Percentiles rank a stretch among this genome's conserved stretches.
phyloP scores from a whole-genome alignment of 2,113 vertebrate species.

The Chionomys nivalis region DNA sequence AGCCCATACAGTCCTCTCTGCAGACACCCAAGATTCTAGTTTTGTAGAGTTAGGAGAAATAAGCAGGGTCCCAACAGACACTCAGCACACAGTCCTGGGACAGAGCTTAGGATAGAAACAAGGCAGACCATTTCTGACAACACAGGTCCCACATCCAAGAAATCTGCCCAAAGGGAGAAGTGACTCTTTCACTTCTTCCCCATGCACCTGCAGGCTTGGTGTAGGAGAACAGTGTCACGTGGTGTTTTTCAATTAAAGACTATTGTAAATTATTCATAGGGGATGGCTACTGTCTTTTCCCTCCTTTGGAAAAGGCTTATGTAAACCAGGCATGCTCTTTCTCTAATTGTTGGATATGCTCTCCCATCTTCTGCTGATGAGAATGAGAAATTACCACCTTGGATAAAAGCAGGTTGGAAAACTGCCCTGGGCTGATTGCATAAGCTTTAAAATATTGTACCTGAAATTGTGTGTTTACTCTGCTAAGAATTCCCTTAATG shows the following conservation, averaged over 20 bases:
- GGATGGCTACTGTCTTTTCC: background rate
- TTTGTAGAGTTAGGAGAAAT: background rate
- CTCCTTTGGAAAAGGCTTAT: background rate
- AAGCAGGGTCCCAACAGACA: background rate
- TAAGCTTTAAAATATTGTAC: slow-evolving; percentile 60
- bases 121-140: background rate
- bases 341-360: background rate
- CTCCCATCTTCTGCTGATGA: background rate
- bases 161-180: background rate
- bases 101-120: background rate
- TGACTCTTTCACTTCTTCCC: background rate
- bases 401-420: slow-evolving; percentile 57
- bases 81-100: background rate
- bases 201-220: background rate
- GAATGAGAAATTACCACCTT: slow-evolving; percentile 63
- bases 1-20: background rate
- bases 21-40: background rate
- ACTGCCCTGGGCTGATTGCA: slow-evolving; percentile 52
- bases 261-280: background rate
- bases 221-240: background rate
- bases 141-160: background rate
- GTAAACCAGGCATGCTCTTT: background rate
- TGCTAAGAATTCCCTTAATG: slow-evolving; percentile 62
- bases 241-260: slow-evolving; percentile 38
- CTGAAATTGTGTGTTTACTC: slow-evolving; percentile 65